phyloP scores from a whole-genome alignment of 1,140 invertebrate genomes.

The Calephelis nemesis region DNA sequence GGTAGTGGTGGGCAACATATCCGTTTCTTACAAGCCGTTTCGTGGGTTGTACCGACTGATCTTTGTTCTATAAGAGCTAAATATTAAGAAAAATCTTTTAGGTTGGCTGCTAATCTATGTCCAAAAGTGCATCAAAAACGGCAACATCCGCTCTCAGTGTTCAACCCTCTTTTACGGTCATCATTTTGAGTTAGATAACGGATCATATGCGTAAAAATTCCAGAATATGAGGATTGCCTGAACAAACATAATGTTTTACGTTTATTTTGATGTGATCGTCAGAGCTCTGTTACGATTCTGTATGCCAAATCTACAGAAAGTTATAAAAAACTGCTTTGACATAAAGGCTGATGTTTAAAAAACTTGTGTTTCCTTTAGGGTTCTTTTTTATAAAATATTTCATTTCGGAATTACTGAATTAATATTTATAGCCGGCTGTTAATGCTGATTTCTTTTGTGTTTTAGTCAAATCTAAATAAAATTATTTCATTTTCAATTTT shows the following conservation, averaged over 20 bases:
- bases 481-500: no score
- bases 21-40: no score
- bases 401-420: no score
- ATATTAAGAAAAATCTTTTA: not conserved
- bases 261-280: not conserved
- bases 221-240: not conserved
- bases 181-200: conserved; percentile 1
- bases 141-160: conserved; percentile 1
- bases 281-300: not conserved
- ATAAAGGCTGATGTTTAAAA: no score
- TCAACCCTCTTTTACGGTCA: conserved; percentile 1
- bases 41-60: no score
- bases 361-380: no score
- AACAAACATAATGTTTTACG: conserved; percentile 7
- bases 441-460: no score
- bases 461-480: no score
- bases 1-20: no score
- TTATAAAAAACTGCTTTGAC: no score
- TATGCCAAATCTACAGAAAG: not conserved
- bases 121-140: not conserved
- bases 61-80: not conserved
- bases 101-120: not conserved
- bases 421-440: no score
- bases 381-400: no score
- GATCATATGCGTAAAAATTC: conserved; percentile 6